Evolutionary conservation across 2,797 vertebrate genomes (phyloP), one percentile per base, ranked within the genome.

Genomic region (Pangasius djambal): DNA sequence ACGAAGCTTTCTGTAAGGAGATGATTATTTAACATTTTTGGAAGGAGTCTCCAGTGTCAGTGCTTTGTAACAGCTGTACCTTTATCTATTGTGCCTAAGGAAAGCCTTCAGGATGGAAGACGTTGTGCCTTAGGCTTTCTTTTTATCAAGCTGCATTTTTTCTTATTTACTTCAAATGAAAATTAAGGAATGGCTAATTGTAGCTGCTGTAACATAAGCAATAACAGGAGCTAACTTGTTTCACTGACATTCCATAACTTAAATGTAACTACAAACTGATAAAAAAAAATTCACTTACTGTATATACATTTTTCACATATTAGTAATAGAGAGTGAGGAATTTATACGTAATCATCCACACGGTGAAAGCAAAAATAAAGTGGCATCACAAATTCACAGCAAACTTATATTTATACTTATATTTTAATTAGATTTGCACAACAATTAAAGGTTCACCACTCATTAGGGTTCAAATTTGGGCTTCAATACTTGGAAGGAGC

Each of bases 401-500:
- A 83, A 65, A 12, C 44, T 44, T 6, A 44, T 6, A 44, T 44
- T 44, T 0, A 44, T 31, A 69, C 44, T 48, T 34, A 15, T 69
- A 65, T 48, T 84, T 67, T 84, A 48, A 84, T 84, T 67, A 10
- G 28, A 84, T 48, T 84, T n/a, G 8, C 61, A 48, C 61, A 83
- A 67, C 34, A 67, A 69, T 69, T 67, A 50, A 69, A 65, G 40
- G 9, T 69, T 9, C 28, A 31, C 16, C 40, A 5, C 48, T 83
- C 13, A 65, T 83, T 83, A 83, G 40, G 40, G 63, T 8, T 50
- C 44, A 40, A 22, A 15, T 22, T 63, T 44, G 6, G 34, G 57
- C 25, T 44, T 83, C 6, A 28, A n/a, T 63, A 65, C 13, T n/a
- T 83, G 4, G 34, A 55, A n/a, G 34, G 20, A 82, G 22, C 25